A percentile compares a stretch with the other conserved stretches of the same genome.
Conservation (phyloP, 2,113 vertebrate species). For the Mionectes macconnelli region DNA sequence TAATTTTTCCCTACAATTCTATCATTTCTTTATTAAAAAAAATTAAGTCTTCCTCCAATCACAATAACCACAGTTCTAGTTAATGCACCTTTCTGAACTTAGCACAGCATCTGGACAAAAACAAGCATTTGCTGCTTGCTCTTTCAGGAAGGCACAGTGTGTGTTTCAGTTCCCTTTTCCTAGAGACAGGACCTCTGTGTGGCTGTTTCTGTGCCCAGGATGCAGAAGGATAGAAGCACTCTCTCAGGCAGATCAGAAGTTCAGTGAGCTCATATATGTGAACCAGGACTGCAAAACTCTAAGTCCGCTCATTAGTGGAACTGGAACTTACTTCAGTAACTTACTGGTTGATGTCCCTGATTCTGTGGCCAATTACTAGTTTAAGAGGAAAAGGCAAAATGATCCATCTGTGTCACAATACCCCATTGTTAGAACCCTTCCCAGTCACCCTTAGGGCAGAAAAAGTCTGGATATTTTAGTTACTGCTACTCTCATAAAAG, state of each 20-base stretch:
- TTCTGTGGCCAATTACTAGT: neutral
- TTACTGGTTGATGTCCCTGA: neutral
- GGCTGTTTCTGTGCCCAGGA: neutral
- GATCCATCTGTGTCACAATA: neutral
- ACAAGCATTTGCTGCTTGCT: neutral
- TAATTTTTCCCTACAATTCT: neutral
- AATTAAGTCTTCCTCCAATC: neutral
- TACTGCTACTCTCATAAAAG: neutral
- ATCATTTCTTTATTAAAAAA: neutral
- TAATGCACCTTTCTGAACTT: neutral
- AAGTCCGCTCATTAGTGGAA: neutral
- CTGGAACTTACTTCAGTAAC: neutral
- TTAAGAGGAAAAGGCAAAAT: neutral
- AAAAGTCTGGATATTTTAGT: neutral
- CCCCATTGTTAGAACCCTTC: neutral
- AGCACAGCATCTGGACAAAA: neutral
- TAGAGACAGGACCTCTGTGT: neutral
- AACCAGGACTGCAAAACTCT: neutral
- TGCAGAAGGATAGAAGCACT: neutral
- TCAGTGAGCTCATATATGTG: accelerated
- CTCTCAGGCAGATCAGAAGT: neutral
- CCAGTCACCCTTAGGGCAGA: neutral
- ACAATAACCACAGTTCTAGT: neutral
- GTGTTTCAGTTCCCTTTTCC: neutral
- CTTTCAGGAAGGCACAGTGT: neutral